phyloP scores from a whole-genome alignment of 1,140 invertebrate genomes.

The Muscidifurax raptorellus region DNA sequence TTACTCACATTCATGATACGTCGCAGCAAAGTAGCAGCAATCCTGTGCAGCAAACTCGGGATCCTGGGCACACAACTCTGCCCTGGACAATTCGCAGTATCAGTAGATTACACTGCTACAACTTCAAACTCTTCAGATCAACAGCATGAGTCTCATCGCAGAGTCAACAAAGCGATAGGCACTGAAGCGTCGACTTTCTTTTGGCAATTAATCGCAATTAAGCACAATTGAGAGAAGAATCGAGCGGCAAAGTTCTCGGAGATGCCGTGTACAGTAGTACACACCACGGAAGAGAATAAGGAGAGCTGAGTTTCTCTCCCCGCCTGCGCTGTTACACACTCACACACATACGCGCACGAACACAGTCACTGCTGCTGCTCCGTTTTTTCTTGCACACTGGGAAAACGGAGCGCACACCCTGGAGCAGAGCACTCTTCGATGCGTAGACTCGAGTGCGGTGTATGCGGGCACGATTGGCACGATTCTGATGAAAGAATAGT shows the following conservation, averaged over 20 bases:
- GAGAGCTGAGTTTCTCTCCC: not conserved
- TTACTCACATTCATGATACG: slow-evolving; percentile 52
- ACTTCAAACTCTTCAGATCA: not conserved
- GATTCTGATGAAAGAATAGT: not conserved
- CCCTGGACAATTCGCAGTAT: not conserved
- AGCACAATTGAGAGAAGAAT: slow-evolving; percentile 47
- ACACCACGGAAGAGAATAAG: not conserved
- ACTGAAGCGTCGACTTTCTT: slow-evolving; percentile 31
- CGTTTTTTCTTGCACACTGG: slow-evolving; percentile 1
- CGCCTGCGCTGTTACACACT: not conserved
- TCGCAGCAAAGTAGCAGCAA: slow-evolving; percentile 34
- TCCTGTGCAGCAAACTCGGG: not conserved
- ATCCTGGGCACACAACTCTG: not conserved
- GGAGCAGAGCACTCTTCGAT: not conserved
- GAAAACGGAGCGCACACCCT: not conserved
- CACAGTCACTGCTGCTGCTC: not conserved
- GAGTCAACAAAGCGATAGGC: slow-evolving; percentile 24
- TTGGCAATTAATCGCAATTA: slow-evolving; percentile 47
- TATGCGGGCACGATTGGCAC: not conserved
- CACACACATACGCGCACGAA: not conserved
- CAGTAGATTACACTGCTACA: not conserved
- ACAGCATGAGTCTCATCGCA: not conserved
- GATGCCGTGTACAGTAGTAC: not conserved
- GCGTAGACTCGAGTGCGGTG: not conserved
- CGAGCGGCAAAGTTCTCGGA: not conserved